A percentile compares a stretch with the other conserved stretches of the same genome.
Evolutionary conservation across 2,113 vertebrate genomes (phyloP).

Genomic region (Ceyx melanurus): DNA sequence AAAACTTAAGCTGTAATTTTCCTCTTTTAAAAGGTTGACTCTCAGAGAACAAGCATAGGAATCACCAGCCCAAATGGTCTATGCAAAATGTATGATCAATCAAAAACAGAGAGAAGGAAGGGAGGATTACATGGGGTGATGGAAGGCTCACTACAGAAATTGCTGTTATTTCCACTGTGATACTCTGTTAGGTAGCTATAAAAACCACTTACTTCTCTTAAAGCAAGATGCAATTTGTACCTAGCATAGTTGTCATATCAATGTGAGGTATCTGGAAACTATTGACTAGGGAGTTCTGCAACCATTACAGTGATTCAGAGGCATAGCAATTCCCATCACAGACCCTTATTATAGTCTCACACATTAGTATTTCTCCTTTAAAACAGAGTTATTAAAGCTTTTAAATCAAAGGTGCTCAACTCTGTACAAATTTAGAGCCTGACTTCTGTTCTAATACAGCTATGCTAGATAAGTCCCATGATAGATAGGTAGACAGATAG

Average conservation of each 20-base stretch:
- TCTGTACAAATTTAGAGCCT: not conserved
- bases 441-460: not conserved
- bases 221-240: constrained; percentile 34
- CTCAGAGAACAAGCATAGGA: constrained; percentile 6
- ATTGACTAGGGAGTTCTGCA: not conserved
- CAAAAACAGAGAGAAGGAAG: not conserved
- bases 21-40: not conserved
- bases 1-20: constrained; percentile 5
- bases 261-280: not conserved
- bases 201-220: not conserved
- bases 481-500: not conserved
- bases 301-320: not conserved
- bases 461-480: not conserved
- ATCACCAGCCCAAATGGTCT: not conserved
- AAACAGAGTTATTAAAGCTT: not conserved
- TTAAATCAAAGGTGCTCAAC: not conserved
- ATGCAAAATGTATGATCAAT: constrained; percentile 50
- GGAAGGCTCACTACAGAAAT: constrained; percentile 3
- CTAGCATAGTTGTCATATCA: not conserved
- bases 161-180: constrained; percentile 26
- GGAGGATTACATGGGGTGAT: not conserved
- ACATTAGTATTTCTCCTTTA: not conserved
- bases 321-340: not conserved
- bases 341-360: not conserved
- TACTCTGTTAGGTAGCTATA: not conserved